These are phyloP conservation scores for Poeciliopsis turrubarensis DNA, from an alignment of 2,113 vertebrate species.

Conservation along the genomic window DNA sequence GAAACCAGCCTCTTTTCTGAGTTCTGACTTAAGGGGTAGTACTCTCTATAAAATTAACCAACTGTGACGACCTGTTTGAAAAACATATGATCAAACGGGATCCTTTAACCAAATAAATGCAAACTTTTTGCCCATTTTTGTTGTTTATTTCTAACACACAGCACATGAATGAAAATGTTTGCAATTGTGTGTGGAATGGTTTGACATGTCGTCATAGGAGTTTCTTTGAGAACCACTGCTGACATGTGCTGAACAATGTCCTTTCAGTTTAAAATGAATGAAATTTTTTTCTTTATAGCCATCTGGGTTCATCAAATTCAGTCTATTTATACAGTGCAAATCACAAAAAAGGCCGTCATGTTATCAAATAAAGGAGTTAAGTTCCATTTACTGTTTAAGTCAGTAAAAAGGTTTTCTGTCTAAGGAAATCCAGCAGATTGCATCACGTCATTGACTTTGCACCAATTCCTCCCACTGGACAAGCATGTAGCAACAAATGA, in stretches of 20 bases:
- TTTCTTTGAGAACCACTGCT: neutral
- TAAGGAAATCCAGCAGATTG: too few relatives aligned
- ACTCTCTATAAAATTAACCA: neutral
- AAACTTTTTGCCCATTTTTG: neutral
- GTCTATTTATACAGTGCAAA: neutral
- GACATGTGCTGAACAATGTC: neutral
- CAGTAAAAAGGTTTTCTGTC: too few relatives aligned
- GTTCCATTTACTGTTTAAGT: too few relatives aligned
- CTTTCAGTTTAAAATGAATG: neutral
- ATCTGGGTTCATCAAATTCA: neutral
- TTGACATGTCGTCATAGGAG: neutral
- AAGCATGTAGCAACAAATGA: too few relatives aligned
- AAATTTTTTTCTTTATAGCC: neutral
- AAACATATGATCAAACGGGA: neutral
- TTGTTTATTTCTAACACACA: neutral
- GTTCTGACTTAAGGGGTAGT: neutral
- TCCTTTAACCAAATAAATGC: neutral
- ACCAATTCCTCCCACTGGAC: too few relatives aligned
- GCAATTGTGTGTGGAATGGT: neutral
- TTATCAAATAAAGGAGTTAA: too few relatives aligned
- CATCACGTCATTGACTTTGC: too few relatives aligned
- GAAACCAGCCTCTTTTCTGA: neutral
- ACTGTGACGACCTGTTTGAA: too few relatives aligned
- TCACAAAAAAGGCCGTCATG: neutral
- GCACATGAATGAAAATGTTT: neutral